Evolutionary conservation across 2,113 vertebrate species (phyloP).

Genomic region (Pollimyrus isidori): DNA sequence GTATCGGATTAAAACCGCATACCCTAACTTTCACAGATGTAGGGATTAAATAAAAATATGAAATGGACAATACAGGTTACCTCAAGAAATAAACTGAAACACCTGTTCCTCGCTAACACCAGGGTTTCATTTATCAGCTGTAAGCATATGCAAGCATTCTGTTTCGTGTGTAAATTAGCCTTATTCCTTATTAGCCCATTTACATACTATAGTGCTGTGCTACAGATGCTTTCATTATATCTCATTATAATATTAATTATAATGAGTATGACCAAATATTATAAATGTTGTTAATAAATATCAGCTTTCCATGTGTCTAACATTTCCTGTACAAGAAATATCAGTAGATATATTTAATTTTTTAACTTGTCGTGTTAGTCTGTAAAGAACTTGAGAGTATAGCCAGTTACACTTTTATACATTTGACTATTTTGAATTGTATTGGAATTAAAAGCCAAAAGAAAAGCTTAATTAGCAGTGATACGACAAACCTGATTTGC

Average conservation of each 20-base stretch:
- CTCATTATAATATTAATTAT: not conserved
- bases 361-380: not conserved
- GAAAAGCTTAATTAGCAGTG: not conserved
- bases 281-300: not conserved
- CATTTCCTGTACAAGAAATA: not conserved
- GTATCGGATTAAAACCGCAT: not conserved
- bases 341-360: not conserved
- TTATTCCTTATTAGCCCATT: constrained; percentile 82
- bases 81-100: constrained; percentile 50
- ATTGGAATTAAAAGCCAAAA: not conserved
- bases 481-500: not conserved
- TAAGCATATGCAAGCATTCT: constrained; percentile 45
- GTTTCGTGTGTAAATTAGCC: constrained; percentile 71
- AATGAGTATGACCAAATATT: not conserved
- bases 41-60: not conserved
- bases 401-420: not conserved
- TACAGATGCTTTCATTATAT: constrained; percentile 68
- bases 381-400: not conserved
- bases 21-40: not conserved
- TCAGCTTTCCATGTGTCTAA: not conserved
- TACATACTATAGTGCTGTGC: constrained; percentile 81
- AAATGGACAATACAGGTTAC: not conserved
- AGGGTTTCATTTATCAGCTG: not conserved
- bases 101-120: constrained; percentile 56
- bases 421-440: not conserved